Evolutionary conservation across 2,113 vertebrate species (phyloP).

Genomic region (Gasterosteus aculeatus): DNA sequence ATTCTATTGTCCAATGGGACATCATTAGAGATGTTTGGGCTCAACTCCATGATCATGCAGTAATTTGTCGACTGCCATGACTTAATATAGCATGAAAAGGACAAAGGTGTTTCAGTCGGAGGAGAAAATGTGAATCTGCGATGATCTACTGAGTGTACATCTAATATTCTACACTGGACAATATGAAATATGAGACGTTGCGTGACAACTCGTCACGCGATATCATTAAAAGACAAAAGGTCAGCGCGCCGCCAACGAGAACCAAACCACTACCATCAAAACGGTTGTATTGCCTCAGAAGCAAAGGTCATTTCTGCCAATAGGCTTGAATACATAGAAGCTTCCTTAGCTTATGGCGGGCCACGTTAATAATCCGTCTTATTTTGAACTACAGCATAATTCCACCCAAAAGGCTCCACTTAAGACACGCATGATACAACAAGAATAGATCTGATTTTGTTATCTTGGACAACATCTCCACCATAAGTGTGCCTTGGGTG

Average conservation of each 20-base stretch:
- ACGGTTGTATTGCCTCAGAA: not conserved
- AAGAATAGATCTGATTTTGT: not conserved
- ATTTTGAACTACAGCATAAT: not conserved
- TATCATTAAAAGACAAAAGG: not conserved
- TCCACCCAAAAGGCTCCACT: not conserved
- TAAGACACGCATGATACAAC: not conserved
- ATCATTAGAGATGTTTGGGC: not conserved
- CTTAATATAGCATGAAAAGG: not conserved
- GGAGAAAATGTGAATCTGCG: not conserved
- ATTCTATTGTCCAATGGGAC: not conserved
- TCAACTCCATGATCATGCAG: not conserved
- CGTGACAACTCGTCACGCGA: not conserved
- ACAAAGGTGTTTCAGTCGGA: not conserved
- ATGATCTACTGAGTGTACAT: not conserved
- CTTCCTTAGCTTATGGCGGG: not conserved
- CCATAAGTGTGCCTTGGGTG: not conserved
- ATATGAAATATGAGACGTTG: not conserved
- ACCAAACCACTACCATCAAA: not conserved
- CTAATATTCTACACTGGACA: not conserved
- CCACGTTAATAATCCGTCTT: not conserved
- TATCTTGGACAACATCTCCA: not conserved
- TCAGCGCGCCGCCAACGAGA: not conserved
- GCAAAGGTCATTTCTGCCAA: not conserved
- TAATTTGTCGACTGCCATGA: not conserved
- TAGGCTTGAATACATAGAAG: not conserved